Evolutionary conservation across 1,140 invertebrate genomes (phyloP).

Genomic region (Ptiloglossa arizonensis): DNA sequence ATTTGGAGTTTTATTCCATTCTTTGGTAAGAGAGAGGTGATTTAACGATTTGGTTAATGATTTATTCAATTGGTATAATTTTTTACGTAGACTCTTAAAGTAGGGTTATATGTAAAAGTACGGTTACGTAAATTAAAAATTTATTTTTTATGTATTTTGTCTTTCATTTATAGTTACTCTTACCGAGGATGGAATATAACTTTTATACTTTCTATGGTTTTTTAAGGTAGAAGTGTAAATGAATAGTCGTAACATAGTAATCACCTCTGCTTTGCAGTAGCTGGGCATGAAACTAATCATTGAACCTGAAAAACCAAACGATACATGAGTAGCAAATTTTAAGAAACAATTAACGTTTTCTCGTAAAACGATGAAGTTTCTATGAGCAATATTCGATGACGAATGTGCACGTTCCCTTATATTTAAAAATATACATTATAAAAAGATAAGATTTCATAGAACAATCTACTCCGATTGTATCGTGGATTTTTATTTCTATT

Average conservation of each 20-base stretch:
- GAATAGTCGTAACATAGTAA: conserved; percentile 4
- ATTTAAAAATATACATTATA: neutral
- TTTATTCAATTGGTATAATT: neutral
- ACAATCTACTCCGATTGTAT: no score
- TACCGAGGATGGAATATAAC: no score
- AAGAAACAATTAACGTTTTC: neutral
- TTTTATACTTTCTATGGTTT: neutral
- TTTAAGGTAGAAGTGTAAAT: neutral
- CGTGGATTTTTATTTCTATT: neutral
- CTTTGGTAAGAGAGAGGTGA: neutral
- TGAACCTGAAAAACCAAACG: conserved; percentile 68
- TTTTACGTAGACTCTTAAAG: no score
- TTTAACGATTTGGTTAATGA: no score
- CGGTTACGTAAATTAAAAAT: no score
- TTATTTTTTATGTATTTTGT: no score
- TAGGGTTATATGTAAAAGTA: no score
- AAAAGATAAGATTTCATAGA: no score
- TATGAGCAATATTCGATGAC: neutral
- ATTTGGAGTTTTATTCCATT: no score
- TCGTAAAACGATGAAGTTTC: neutral
- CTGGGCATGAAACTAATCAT: conserved; percentile 69
- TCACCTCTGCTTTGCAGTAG: conserved; percentile 72
- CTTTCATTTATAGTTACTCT: no score
- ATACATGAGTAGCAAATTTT: neutral
- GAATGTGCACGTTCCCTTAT: no score